Evolutionary conservation across 2,888 invertebrate species (phyloP), one percentile per base, ranked within the genome.

Genomic region (Aquatica leii): DNA sequence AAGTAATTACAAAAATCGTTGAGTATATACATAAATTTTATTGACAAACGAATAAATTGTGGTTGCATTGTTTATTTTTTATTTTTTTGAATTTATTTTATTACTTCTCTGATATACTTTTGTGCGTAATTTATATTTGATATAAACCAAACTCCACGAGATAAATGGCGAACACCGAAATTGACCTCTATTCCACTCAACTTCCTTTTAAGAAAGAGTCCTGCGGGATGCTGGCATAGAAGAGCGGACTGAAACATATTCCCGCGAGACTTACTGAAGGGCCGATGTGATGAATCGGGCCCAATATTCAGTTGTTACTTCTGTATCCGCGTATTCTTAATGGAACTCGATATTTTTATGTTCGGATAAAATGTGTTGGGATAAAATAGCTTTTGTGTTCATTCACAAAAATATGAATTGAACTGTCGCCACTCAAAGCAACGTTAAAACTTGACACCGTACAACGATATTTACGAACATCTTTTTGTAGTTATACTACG

Each of bases 231-330:
- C 55, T 31, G 20, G 62, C 43, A 54, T 59, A 61, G 65, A 49
- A 55, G 57, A 56, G 49, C 61, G 9, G 17, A 35, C 52, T 52
- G 54, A 65, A 65, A 51, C 57, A 12, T 56, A 18, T 56, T 66
- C 68, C 63, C 68, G 12, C 17, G 58, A 51, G 68, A 61, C 41
- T 14, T 35, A 34, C 11, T 15, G 54, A 43, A 54, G 61, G 54
- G 67, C 62, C 59, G 64, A 56, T 35, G 73, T 73, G 73, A 73
- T 73, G 73, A 73, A 73, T 73, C 72, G 73, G 67, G 70, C 67
- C 71, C 72, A 68, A 72, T 72, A 73, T 71, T 74, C 74, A 68
- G 73, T 73, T 73, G 73, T 74, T 73, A 74, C 72, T 71, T 55
- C 65, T 70, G 71, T 69, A 73, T 72, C 71, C 69, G 63, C 15